Evolutionary conservation across 2,888 invertebrate species (phyloP).

Genomic region (Pollenia griseotomentosa): DNA sequence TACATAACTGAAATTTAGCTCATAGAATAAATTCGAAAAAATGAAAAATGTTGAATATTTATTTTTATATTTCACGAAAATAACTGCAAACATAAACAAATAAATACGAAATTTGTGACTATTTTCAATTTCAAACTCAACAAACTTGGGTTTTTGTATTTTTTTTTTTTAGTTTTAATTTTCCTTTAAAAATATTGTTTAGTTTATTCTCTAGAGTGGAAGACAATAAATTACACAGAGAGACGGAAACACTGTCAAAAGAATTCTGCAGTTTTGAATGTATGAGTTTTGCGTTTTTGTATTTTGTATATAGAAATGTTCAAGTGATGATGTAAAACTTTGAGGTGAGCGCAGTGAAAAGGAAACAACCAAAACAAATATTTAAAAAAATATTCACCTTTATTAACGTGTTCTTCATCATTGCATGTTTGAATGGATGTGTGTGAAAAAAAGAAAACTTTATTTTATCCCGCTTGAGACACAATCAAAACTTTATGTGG

Average conservation of each 20-base stretch:
- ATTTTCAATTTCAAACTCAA: conserved; percentile 27
- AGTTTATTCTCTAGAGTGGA: conserved; percentile 66
- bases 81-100: conserved; percentile 20
- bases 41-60: too few relatives aligned
- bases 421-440: conserved; percentile 1
- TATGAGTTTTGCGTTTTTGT: background rate
- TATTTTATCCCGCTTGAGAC: conserved; percentile 60
- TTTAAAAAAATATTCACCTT: conserved; percentile 14
- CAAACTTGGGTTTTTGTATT: conserved; percentile 8
- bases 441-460: conserved; percentile 34
- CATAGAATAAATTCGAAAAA: too few relatives aligned
- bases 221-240: conserved; percentile 71
- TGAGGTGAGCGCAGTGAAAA: background rate
- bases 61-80: background rate
- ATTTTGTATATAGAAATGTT: background rate
- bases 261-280: conserved; percentile 36
- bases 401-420: conserved; percentile 13
- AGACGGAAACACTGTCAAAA: conserved; percentile 63
- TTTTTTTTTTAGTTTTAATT: background rate
- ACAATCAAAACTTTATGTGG: conserved; percentile 70
- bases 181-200: conserved; percentile 47
- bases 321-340: too few relatives aligned
- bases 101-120: conserved; percentile 16
- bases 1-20: too few relatives aligned
- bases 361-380: conserved; percentile 17